Evolutionary conservation across 2,888 invertebrate genomes (phyloP).

Genomic region (Erynnis tages): DNA sequence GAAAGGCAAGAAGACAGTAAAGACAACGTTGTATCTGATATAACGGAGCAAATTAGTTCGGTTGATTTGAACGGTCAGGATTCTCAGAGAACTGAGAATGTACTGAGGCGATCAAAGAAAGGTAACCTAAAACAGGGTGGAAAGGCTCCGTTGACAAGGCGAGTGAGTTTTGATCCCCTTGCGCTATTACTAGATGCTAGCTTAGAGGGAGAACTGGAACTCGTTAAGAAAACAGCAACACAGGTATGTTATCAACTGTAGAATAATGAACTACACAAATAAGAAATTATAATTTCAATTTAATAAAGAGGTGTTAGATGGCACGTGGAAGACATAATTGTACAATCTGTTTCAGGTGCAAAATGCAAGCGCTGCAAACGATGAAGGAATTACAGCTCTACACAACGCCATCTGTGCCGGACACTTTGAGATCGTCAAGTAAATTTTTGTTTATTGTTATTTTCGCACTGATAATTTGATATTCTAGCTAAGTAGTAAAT

Average conservation of each 20-base stretch:
- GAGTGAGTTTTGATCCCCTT: constrained; percentile 98
- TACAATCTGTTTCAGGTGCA: constrained; percentile 82
- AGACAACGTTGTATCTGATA: constrained; percentile 64
- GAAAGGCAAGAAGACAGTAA: constrained; percentile 69
- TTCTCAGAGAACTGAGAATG: constrained; percentile 80
- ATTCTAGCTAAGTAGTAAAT: background rate
- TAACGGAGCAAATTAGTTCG: constrained; percentile 75
- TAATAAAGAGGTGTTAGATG: too few relatives aligned
- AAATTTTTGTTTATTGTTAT: constrained; percentile 40
- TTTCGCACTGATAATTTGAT: background rate
- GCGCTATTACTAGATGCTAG: constrained; percentile 98
- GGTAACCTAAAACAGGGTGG: constrained; percentile 90
- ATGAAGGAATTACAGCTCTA: constrained; percentile 99
- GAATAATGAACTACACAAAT: too few relatives aligned
- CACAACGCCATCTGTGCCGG: constrained; percentile 99
- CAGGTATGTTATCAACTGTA: constrained; percentile 85
- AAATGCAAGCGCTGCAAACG: constrained; percentile 98
- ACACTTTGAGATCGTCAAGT: constrained; percentile 98
- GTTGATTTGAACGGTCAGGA: constrained; percentile 77
- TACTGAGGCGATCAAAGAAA: constrained; percentile 86
- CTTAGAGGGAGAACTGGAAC: constrained; percentile 97
- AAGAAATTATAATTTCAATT: too few relatives aligned
- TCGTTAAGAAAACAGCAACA: constrained; percentile 96
- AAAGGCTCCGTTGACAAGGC: constrained; percentile 87
- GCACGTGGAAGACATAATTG: too few relatives aligned